phyloP scores from a whole-genome alignment of 2,113 vertebrate genomes.

The Xenopus laevis region DNA sequence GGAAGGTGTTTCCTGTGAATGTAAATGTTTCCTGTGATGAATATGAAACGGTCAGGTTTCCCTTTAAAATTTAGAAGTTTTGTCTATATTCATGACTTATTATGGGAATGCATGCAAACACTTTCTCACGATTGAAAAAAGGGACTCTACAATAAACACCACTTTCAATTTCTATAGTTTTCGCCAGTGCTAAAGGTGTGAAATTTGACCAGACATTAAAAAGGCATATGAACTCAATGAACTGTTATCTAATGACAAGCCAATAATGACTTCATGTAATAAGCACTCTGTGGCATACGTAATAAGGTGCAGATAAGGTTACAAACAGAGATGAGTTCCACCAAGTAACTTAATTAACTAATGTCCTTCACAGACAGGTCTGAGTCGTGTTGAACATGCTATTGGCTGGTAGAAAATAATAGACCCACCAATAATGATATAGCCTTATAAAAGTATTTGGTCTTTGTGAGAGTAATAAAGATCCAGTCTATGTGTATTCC shows the following conservation, averaged over 20 bases:
- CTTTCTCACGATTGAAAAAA: too few relatives aligned
- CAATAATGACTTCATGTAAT: slow-evolving; percentile 34
- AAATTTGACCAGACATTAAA: slow-evolving; percentile 25
- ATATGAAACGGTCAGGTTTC: too few relatives aligned
- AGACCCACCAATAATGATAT: not conserved
- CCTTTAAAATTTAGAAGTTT: too few relatives aligned
- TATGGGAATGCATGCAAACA: too few relatives aligned
- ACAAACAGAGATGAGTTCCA: slow-evolving; percentile 26
- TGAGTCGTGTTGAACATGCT: slow-evolving; percentile 1
- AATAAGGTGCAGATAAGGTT: slow-evolving; percentile 36
- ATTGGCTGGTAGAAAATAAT: slow-evolving; percentile 21
- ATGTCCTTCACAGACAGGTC: not conserved
- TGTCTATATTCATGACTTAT: too few relatives aligned
- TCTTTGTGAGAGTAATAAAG: too few relatives aligned
- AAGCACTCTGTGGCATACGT: slow-evolving; percentile 6
- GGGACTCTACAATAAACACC: too few relatives aligned
- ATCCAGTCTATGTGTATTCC: too few relatives aligned
- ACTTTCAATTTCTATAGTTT: too few relatives aligned
- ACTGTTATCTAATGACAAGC: slow-evolving; percentile 4
- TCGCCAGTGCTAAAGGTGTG: not conserved
- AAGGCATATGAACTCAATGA: slow-evolving; percentile 25
- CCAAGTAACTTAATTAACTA: slow-evolving; percentile 26
- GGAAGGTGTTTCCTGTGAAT: too few relatives aligned
- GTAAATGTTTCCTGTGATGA: too few relatives aligned
- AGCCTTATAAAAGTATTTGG: too few relatives aligned